Conservation (phyloP, 2,888 invertebrate genomes). For the Steinernema hermaphroditum region DNA sequence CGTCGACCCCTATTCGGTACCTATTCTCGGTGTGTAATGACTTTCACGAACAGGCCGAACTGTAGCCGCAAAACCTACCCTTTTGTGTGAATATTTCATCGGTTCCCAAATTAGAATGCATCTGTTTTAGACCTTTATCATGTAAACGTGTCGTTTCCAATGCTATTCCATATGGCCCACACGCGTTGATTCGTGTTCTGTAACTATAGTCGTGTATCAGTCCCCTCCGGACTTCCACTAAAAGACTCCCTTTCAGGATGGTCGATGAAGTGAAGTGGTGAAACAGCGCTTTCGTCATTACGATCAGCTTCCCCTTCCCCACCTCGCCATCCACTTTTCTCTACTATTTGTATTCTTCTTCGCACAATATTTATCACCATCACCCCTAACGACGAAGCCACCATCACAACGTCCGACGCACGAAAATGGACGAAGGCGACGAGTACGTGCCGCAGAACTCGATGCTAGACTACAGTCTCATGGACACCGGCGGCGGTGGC, state of each 20-base stretch:
- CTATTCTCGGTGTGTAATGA: no score
- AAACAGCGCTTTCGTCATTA: constrained; percentile 23
- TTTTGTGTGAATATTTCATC: no score
- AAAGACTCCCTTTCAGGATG: constrained; percentile 23
- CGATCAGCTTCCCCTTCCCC: constrained; percentile 17
- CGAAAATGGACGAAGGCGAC: constrained; percentile 53
- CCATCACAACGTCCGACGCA: background rate
- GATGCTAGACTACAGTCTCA: constrained; percentile 53
- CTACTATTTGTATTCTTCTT: background rate
- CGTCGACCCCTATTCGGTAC: no score
- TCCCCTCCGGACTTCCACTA: no score
- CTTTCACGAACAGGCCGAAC: no score
- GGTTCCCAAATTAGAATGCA: no score
- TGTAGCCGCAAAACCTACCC: no score
- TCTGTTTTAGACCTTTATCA: no score
- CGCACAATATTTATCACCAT: constrained; percentile 6
- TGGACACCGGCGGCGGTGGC: constrained; percentile 35
- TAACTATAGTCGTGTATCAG: no score
- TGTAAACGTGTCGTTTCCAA: no score
- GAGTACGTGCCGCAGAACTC: constrained; percentile 63
- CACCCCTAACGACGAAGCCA: background rate
- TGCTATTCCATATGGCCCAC: no score
- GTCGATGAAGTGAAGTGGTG: constrained; percentile 30
- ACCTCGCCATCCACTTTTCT: background rate
- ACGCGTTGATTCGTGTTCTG: no score